phyloP scores from a whole-genome alignment of 2,113 vertebrate genomes.

The Thymallus thymallus region DNA sequence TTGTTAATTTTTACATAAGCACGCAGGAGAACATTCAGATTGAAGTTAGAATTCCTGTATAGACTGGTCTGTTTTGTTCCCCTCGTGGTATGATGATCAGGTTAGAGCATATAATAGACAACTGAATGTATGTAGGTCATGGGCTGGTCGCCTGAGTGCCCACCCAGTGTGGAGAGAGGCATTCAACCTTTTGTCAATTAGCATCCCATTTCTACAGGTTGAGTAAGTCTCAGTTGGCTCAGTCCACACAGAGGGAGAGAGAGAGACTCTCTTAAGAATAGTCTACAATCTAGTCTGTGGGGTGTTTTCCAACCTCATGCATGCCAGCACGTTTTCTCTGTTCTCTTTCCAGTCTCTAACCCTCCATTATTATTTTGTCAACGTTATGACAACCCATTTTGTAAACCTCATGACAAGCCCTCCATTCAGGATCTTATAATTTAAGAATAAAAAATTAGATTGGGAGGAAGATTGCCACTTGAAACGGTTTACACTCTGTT shows the following conservation, averaged over 20 bases:
- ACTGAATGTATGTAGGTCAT: constrained; percentile 74
- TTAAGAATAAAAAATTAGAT: too few species aligned
- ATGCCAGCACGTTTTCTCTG: not conserved
- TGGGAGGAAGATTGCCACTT: too few species aligned
- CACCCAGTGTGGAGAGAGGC: not conserved
- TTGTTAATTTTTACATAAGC: too few species aligned
- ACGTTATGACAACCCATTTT: too few species aligned
- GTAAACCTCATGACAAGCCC: too few species aligned
- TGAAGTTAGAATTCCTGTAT: too few species aligned
- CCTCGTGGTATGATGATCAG: constrained; percentile 43
- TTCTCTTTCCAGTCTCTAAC: too few species aligned
- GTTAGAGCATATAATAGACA: constrained; percentile 56
- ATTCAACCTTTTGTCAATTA: not conserved
- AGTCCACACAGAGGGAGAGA: not conserved
- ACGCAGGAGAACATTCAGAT: too few species aligned
- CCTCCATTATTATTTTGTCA: too few species aligned
- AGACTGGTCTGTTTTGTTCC: constrained; percentile 16
- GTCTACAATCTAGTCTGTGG: not conserved
- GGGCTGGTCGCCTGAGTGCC: not conserved
- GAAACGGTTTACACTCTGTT: too few species aligned
- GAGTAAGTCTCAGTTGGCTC: not conserved
- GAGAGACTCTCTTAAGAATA: too few species aligned
- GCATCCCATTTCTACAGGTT: not conserved
- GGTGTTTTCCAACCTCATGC: not conserved
- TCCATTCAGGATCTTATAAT: too few species aligned